phyloP scores from a whole-genome alignment of 2,797 vertebrate genomes.

The Natrix natrix region DNA sequence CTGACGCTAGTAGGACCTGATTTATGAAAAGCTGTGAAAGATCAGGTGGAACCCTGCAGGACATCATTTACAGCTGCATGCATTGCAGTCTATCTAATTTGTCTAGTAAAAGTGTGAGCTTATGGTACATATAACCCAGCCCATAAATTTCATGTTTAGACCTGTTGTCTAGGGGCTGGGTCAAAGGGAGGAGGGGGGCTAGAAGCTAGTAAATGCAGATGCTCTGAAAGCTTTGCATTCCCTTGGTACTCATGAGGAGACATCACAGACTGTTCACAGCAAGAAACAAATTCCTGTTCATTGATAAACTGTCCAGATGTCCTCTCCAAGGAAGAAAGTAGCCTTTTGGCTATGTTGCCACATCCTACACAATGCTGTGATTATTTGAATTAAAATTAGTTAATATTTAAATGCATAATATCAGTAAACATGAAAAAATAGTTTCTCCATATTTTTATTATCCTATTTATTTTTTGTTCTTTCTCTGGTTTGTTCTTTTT shows the following conservation, averaged over 20 bases:
- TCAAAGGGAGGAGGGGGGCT: constrained; percentile 55
- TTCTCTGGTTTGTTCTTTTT: constrained; percentile 65
- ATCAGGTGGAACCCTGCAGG: constrained; percentile 82
- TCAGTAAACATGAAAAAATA: constrained; percentile 74
- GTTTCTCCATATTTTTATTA: constrained; percentile 71
- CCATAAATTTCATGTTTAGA: constrained; percentile 75
- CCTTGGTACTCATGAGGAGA: constrained; percentile 70
- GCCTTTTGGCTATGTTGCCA: constrained; percentile 67
- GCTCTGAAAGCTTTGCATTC: constrained; percentile 72
- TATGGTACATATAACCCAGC: constrained; percentile 78
- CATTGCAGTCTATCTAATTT: constrained; percentile 89
- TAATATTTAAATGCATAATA: constrained; percentile 66
- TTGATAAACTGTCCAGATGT: constrained; percentile 87
- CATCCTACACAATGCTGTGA: constrained; percentile 80
- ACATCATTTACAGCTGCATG: constrained; percentile 86
- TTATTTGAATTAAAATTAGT: constrained; percentile 76
- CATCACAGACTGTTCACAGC: constrained; percentile 73
- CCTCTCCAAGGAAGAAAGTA: constrained; percentile 78
- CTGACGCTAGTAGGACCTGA: constrained; percentile 81
- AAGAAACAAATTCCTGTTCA: constrained; percentile 80
- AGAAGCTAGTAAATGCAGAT: constrained; percentile 69
- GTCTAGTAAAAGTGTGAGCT: constrained; percentile 86
- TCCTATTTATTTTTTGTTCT: constrained; percentile 68
- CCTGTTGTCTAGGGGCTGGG: constrained; percentile 70
- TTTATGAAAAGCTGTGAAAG: constrained; percentile 87